Percentiles rank a stretch among this genome's conserved stretches.
phyloP scores from a whole-genome alignment of 2,113 vertebrate species.

The Malaclemys terrapin region DNA sequence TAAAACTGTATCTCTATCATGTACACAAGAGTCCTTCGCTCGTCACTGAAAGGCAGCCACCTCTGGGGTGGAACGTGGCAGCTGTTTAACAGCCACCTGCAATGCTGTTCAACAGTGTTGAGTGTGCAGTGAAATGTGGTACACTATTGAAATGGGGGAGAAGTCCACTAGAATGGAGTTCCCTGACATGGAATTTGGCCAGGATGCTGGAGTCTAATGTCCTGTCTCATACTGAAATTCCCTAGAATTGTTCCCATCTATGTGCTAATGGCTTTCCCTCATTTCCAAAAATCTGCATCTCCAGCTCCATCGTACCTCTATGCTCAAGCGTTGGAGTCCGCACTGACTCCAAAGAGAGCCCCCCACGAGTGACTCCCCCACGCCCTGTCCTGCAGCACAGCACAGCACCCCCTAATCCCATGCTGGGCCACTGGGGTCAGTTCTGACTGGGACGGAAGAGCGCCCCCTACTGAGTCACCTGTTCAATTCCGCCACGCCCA shows the following conservation, averaged over 20 bases:
- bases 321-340: neutral
- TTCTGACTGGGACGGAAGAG: too few species aligned
- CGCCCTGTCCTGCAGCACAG: neutral
- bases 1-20: neutral
- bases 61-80: neutral
- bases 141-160: neutral
- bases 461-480: neutral
- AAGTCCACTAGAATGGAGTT: rapidly evolving
- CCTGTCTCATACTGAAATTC: neutral
- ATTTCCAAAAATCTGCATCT: neutral
- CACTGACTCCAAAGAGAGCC: neutral
- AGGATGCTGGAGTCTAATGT: neutral
- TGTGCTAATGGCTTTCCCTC: neutral
- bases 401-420: too few species aligned
- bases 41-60: neutral
- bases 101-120: too few species aligned
- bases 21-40: rapidly evolving
- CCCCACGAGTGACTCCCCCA: neutral
- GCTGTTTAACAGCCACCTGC: neutral
- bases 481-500: neutral
- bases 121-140: neutral
- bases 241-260: neutral
- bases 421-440: too few species aligned
- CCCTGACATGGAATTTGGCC: neutral
- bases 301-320: neutral